Conservation (phyloP, 2,797 vertebrate species). For the Malacoraja senta region DNA sequence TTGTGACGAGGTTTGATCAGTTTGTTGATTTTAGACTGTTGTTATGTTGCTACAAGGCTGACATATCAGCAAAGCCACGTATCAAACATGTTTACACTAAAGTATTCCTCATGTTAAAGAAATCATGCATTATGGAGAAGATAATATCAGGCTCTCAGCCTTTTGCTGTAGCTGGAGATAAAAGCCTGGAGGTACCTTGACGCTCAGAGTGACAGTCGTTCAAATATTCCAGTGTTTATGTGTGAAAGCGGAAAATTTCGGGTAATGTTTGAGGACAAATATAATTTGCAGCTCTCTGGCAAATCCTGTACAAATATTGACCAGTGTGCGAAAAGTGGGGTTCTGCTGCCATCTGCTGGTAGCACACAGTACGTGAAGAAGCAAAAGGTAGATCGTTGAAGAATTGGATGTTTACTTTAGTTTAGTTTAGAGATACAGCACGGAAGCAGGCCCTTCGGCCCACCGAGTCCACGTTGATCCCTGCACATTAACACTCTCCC, state of each 20-base stretch:
- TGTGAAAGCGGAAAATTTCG: not conserved
- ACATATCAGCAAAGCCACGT: not conserved
- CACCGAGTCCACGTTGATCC: too few species aligned
- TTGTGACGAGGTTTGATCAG: not conserved
- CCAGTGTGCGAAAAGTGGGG: not conserved
- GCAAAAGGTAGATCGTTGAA: not conserved
- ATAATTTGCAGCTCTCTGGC: not conserved
- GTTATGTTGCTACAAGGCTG: too few species aligned
- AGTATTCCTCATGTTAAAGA: not conserved
- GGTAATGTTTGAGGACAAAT: not conserved
- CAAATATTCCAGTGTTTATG: not conserved
- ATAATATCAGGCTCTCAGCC: not conserved
- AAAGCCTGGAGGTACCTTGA: not conserved
- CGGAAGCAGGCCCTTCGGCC: too few species aligned
- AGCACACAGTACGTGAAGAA: too few species aligned
- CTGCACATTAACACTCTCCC: too few species aligned
- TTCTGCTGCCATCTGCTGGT: constrained; percentile 19
- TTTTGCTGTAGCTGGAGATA: not conserved
- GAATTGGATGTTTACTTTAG: too few species aligned
- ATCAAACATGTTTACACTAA: not conserved
- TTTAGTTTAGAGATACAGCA: too few species aligned
- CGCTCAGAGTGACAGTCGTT: not conserved
- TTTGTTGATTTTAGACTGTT: not conserved
- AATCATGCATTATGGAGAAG: not conserved
- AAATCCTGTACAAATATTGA: not conserved